Percentiles rank a stretch among this genome's conserved stretches.
Evolutionary conservation across 2,113 vertebrate species (phyloP).

Genomic region (Chrysochloris asiatica): DNA sequence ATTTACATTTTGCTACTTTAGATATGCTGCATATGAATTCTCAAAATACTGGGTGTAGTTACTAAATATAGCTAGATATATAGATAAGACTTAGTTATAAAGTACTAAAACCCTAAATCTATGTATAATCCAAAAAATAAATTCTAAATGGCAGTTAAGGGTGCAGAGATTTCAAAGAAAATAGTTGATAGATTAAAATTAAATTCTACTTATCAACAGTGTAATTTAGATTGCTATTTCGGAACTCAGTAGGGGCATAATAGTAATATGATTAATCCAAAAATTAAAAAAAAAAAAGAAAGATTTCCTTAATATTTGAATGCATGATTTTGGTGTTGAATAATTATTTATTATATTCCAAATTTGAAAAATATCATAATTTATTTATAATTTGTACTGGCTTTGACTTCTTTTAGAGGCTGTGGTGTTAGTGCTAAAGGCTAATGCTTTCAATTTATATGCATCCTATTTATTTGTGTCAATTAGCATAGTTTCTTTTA

Average conservation of each 20-base stretch:
- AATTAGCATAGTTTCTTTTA: slow-evolving; percentile 25
- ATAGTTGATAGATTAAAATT: slow-evolving; percentile 6
- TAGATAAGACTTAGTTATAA: neutral
- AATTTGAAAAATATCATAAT: neutral
- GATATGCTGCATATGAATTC: slow-evolving; percentile 6
- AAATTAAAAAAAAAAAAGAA: neutral
- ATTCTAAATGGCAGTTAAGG: neutral
- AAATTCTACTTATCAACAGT: neutral
- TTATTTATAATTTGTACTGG: neutral
- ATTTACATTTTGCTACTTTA: slow-evolving; percentile 25
- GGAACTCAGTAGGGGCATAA: neutral
- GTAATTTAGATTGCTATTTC: neutral
- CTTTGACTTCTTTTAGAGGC: neutral
- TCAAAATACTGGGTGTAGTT: neutral
- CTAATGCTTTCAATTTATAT: neutral
- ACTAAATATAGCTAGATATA: neutral
- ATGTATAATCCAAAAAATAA: neutral
- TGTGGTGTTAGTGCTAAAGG: neutral
- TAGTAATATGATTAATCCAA: neutral
- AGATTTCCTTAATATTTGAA: neutral
- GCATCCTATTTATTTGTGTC: neutral
- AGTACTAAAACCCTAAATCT: neutral
- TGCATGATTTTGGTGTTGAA: neutral
- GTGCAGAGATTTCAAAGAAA: neutral
- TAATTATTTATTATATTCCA: neutral